Percentiles rank a stretch among this genome's conserved stretches.
Conservation (phyloP, 2,888 invertebrate genomes). For the Malacosoma neustria region DNA sequence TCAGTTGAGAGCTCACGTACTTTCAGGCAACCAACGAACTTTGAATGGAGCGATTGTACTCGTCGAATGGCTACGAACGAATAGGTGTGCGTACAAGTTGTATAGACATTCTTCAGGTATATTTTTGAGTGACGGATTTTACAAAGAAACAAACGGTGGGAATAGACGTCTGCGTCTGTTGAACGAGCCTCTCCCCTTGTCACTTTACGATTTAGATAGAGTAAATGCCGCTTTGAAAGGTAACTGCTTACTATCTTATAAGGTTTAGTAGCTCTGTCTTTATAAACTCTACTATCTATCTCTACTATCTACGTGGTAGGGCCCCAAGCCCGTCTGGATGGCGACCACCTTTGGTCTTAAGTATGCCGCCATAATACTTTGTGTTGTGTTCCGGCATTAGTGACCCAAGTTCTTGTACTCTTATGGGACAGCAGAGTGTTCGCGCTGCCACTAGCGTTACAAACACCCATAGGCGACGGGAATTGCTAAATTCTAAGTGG, state of each 20-base stretch:
- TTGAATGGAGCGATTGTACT: conserved; percentile 64
- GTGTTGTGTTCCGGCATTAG: too few relatives aligned
- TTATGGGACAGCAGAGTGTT: too few relatives aligned
- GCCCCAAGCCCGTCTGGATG: too few relatives aligned
- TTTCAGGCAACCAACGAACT: conserved; percentile 51
- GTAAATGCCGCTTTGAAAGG: conserved; percentile 70
- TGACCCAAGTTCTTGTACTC: too few relatives aligned
- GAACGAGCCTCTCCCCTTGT: conserved; percentile 66
- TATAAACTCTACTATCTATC: too few relatives aligned
- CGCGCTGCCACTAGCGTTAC: too few relatives aligned
- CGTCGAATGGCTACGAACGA: conserved; percentile 62
- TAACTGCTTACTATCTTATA: conserved; percentile 59
- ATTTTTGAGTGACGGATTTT: conserved; percentile 64
- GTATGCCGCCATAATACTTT: too few relatives aligned
- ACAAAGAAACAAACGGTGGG: conserved; percentile 40
- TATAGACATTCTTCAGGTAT: conserved; percentile 67
- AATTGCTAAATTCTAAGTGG: too few relatives aligned
- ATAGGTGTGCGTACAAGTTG: conserved; percentile 62
- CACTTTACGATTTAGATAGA: conserved; percentile 69
- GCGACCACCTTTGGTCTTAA: too few relatives aligned
- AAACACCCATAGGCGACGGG: too few relatives aligned
- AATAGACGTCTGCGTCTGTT: conserved; percentile 54
- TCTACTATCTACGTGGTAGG: too few relatives aligned
- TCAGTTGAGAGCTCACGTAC: conserved; percentile 53
- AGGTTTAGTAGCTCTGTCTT: conserved; percentile 9